Base-by-base conservation (phyloP, 2,113 vertebrate species). In the Electrona antarctica region DNA sequence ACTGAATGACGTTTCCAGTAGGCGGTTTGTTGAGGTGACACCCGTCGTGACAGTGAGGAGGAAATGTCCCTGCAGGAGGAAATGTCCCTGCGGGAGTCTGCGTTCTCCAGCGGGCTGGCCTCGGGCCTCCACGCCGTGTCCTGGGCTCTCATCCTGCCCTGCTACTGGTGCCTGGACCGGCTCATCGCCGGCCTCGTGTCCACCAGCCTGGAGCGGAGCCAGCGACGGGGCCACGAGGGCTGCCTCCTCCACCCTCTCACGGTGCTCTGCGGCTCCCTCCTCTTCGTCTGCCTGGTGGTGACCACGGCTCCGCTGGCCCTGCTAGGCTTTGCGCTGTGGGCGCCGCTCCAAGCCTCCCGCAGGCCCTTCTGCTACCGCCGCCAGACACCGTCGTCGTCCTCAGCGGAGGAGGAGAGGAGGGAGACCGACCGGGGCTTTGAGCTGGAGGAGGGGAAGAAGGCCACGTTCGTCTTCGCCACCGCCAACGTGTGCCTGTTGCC, bases 401-500 rank as follows among this genome's bases (percentile, higher is more conserved):
- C 85, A 12, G 58, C 51, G 21, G 21, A 21, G 21, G 21, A 21
- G 0, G 74, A 73, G 3, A 84, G 33, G 33, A 2, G 71, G 0
- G 76, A 86, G 28, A 88, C 69, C 0, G 76, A 88, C 1, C 64
- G 11, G 4, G 83, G 73, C 1, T 91, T 88, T 55, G 88, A 88
- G 51, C 67, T 66, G 28, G 54, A 55, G 10, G 88, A 86, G 28
- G 54, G 54, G 10, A 87, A 86, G 45, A 90, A 85, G 73, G 73
- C 87, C 7, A 87, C 91, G 0, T 93, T 97, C 60, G 67, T 80
- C 58, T 95, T 97, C 56, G 71, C 95, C 59, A 91, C 89, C 0
- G 94, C 93, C 64, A 97, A 96, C 67, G 55, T 96, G 11, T 96
- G 95, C 85, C 92, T 97, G 12, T 77, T 97, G 55, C 95, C 95